These are phyloP conservation scores for Chouioia cunea DNA, from an alignment of 2,888 invertebrate species.

Conservation along the genomic window DNA sequence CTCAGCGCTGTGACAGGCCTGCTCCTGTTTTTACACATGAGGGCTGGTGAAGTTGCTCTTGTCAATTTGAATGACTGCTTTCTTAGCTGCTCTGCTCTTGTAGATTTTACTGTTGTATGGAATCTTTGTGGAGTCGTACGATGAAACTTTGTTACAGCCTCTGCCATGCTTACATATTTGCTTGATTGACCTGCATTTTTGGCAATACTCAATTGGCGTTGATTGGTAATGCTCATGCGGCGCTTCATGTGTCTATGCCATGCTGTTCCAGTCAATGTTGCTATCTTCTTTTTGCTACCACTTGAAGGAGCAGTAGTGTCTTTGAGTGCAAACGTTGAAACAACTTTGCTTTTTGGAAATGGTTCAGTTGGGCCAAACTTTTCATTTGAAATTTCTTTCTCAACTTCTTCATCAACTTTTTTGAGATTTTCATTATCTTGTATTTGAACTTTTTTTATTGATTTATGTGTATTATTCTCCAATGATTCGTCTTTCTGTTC, in stretches of 20 bases:
- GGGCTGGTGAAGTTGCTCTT: constrained; percentile 58
- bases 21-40: constrained; percentile 66
- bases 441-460: neutral
- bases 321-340: constrained; percentile 18
- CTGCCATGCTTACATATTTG: constrained; percentile 71
- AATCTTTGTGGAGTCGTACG: constrained; percentile 72
- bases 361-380: neutral
- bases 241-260: constrained; percentile 42
- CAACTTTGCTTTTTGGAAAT: constrained; percentile 23
- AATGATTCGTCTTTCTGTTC: constrained; percentile 12
- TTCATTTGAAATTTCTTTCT: neutral
- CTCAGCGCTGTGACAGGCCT: constrained; percentile 72
- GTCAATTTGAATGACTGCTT: constrained; percentile 55
- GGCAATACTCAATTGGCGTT: constrained; percentile 53
- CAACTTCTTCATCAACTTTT: neutral
- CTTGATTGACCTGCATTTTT: constrained; percentile 46
- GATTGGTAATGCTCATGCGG: constrained; percentile 50
- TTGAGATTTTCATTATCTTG: neutral
- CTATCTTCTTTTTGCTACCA: constrained; percentile 35
- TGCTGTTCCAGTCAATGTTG: constrained; percentile 42
- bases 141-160: constrained; percentile 71
- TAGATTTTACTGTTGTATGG: constrained; percentile 61
- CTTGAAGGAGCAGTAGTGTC: constrained; percentile 5
- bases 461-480: neutral
- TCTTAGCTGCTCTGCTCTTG: constrained; percentile 51